These are phyloP conservation scores for Sarotherodon lohbergeri DNA, from an alignment of 2,113 vertebrate genomes.

Conservation along the genomic window DNA sequence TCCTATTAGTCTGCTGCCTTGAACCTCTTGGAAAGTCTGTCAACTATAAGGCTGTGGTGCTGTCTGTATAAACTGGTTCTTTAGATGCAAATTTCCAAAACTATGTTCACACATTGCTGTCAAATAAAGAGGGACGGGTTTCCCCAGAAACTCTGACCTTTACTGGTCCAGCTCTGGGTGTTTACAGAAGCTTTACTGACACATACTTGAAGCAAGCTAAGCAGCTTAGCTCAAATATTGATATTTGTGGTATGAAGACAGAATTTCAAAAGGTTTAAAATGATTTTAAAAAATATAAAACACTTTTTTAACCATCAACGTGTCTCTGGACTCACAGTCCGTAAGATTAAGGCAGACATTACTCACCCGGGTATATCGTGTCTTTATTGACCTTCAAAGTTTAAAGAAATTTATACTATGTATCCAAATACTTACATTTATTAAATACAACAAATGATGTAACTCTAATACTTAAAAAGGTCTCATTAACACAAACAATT, in stretches of 20 bases:
- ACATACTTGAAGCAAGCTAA: neutral
- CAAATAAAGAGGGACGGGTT: neutral
- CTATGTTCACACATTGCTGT: neutral
- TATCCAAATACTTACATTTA: neutral
- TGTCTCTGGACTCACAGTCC: neutral
- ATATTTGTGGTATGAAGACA: neutral
- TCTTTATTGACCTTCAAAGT: neutral
- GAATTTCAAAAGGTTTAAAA: neutral
- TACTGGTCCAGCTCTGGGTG: neutral
- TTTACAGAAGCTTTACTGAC: neutral
- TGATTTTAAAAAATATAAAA: neutral
- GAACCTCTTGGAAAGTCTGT: neutral
- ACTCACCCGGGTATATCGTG: neutral
- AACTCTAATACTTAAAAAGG: no score
- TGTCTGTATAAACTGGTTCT: neutral
- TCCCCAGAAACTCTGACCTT: neutral
- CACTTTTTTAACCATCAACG: neutral
- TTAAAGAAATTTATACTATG: neutral
- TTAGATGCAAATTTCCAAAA: neutral
- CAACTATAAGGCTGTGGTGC: fast-evolving
- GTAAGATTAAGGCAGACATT: no score
- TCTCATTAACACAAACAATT: no score
- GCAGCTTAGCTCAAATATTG: neutral
- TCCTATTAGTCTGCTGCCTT: neutral
- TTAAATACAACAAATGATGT: neutral